Evolutionary conservation across 2,797 vertebrate species (phyloP), one percentile per base, ranked within the genome.

Genomic region (Bryconaethiops microstoma): DNA sequence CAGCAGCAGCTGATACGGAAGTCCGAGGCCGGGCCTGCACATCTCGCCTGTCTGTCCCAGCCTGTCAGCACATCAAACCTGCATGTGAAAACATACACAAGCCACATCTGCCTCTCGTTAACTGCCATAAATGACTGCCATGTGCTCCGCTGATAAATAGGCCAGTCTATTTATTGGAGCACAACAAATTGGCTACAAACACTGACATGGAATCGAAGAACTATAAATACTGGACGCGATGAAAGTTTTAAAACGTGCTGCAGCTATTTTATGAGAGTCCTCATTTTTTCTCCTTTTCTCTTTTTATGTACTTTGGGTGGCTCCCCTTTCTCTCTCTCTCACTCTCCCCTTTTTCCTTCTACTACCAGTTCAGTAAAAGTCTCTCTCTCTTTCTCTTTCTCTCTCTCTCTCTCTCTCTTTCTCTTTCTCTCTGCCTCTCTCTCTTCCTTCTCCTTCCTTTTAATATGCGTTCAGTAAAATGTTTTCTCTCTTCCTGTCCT

Each of bases 71-170:
- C 84, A 87, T 94, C 92, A 90, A 92, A 94, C 91, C 92, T 93
- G 91, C 92, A 93, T 89, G 92, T 87, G 91, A 94, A 94, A 93
- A 93, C 90, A 88, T 91, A 94, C 89, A 93, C 92, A 92, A 90
- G 88, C 90, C 89, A 93, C 95, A 96, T 96, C 95, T 97, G 96
- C 94, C 95, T 94, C 93, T 94, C 92, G 94, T 97, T 97, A 96
- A 89, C 79, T 85, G 55, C 90, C 92, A 92, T 90, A 93, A 94
- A 95, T 94, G 94, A 89, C 94, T 95, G 93, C 95, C 95, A 96
- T 95, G 94, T 95, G 95, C 92, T 87, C 91, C 86, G 86, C 93
- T 95, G 94, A 95, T 94, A 95, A 95, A 95, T 95, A 95, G 91
- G 89, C 88, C 90, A 83, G 91, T 92, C 90, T 93, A 92, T 95